phyloP scores from a whole-genome alignment of 2,888 invertebrate species.

The Matsumyia berberina region DNA sequence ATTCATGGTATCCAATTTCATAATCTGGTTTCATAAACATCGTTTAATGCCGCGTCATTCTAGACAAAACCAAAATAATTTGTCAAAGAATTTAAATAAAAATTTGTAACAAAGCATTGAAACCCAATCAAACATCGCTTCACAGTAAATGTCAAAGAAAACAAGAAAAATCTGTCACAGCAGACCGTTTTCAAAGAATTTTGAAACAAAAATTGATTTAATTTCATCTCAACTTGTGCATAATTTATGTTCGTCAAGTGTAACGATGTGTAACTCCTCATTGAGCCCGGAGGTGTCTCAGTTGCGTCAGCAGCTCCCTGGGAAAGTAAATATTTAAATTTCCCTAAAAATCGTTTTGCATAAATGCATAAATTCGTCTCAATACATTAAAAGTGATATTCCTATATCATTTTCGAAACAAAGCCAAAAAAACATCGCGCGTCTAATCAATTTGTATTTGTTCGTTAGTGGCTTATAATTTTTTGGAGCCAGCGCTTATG shows the following conservation, averaged over 20 bases:
- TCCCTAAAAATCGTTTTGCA: background rate
- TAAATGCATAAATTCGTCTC: background rate
- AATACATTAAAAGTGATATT: background rate
- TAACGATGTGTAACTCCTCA: constrained; percentile 26
- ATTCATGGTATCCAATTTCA: too few species aligned
- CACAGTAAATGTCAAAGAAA: too few species aligned
- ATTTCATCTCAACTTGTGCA: constrained; percentile 14
- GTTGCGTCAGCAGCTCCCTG: constrained; percentile 8
- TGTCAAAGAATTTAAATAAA: too few species aligned
- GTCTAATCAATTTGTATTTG: constrained; percentile 39
- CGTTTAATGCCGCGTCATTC: too few species aligned
- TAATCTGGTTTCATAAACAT: too few species aligned
- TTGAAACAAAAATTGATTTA: constrained; percentile 21
- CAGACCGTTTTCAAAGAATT: background rate
- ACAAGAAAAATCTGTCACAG: too few species aligned
- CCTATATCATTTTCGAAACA: background rate
- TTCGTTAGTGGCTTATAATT: constrained; percentile 17
- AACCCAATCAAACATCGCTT: too few species aligned
- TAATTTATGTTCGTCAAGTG: constrained; percentile 22
- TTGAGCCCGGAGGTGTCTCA: background rate
- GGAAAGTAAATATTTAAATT: constrained; percentile 19
- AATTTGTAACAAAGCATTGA: too few species aligned
- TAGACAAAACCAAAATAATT: too few species aligned
- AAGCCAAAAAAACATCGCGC: too few species aligned
- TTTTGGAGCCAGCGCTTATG: constrained; percentile 12